Conservation (phyloP, 2,797 vertebrate genomes). For the Pseudochaenichthys georgianus region DNA sequence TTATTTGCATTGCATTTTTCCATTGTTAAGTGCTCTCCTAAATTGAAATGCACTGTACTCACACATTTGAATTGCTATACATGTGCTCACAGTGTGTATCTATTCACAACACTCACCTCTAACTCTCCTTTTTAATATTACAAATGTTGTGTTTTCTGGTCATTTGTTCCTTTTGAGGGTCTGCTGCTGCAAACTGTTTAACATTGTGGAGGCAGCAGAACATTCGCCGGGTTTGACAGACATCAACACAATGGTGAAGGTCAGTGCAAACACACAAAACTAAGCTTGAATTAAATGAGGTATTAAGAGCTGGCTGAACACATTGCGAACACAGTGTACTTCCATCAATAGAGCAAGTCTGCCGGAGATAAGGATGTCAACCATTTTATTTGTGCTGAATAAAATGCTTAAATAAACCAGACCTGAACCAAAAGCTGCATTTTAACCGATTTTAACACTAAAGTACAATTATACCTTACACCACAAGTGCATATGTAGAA, state of each 20-base stretch:
- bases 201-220: slow-evolving; percentile 9
- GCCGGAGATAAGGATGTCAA: background rate
- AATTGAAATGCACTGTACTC: background rate
- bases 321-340: background rate
- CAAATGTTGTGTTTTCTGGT: background rate
- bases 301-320: slow-evolving; percentile 11
- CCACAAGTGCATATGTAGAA: background rate
- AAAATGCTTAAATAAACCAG: slow-evolving; percentile 10
- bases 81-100: background rate
- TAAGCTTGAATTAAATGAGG: slow-evolving; percentile 20
- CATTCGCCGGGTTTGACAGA: slow-evolving; percentile 40
- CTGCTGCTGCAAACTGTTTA: slow-evolving; percentile 10
- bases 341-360: slow-evolving; percentile 2
- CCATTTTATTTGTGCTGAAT: slow-evolving; percentile 14
- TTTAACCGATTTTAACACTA: background rate
- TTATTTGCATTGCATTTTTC: background rate
- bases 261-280: slow-evolving; percentile 26
- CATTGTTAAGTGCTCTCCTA: background rate
- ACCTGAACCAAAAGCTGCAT: background rate
- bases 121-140: background rate
- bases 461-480: background rate
- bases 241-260: slow-evolving; percentile 52
- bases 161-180: background rate
- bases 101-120: background rate
- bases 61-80: slow-evolving; percentile 3